Percentiles rank a stretch among this genome's conserved stretches.
phyloP scores from a whole-genome alignment of 2,113 vertebrate species.

The Cavia porcellus region DNA sequence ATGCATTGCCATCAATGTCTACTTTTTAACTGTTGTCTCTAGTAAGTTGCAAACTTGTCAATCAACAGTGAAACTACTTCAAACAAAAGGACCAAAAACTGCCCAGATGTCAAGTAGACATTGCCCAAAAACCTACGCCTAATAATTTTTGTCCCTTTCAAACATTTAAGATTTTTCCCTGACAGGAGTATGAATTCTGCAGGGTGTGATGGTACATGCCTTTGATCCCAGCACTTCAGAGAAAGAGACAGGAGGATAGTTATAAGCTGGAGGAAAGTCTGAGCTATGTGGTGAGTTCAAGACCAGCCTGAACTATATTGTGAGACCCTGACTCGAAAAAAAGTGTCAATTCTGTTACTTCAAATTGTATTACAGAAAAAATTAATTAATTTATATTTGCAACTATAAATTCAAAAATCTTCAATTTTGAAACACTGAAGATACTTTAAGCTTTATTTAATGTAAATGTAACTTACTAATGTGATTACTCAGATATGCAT shows the following conservation, averaged over 20 bases:
- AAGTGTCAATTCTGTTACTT: not conserved
- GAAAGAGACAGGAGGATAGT: not conserved
- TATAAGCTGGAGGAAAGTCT: not conserved
- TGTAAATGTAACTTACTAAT: not conserved
- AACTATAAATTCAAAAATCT: not conserved
- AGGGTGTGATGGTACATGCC: not conserved
- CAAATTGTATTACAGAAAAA: not conserved
- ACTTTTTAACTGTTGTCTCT: not conserved
- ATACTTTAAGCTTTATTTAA: not conserved
- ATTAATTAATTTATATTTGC: not conserved
- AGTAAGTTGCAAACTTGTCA: not conserved
- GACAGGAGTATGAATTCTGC: not conserved
- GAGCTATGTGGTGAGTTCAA: not conserved
- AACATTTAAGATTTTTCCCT: not conserved
- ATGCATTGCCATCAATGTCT: not conserved
- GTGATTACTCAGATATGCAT: not conserved
- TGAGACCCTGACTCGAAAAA: not conserved
- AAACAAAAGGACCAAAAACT: not conserved
- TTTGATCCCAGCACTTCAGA: not conserved
- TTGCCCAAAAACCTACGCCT: not conserved
- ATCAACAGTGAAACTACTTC: not conserved
- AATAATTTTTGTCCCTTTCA: not conserved
- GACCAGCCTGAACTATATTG: not conserved
- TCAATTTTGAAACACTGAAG: not conserved
- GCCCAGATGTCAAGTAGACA: not conserved